Percentiles rank a stretch among this genome's conserved stretches.
Evolutionary conservation across 2,888 invertebrate species (phyloP).

Genomic region (Leucoma salicis): DNA sequence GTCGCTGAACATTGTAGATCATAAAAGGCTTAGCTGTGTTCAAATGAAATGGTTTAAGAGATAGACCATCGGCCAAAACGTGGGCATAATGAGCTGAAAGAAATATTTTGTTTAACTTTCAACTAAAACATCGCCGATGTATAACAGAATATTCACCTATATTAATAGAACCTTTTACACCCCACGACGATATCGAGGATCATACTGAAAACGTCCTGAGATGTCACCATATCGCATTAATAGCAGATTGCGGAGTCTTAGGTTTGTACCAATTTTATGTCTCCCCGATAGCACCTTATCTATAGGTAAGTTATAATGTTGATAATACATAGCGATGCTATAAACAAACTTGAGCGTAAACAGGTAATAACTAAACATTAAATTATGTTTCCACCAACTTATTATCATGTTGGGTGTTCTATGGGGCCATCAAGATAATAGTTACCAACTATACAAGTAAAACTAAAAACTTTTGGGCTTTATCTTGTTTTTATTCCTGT

Average conservation of each 20-base stretch:
- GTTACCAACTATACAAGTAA: neutral
- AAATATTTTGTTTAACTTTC: conserved; percentile 71
- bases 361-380: conserved; percentile 49
- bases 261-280: conserved; percentile 70
- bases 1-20: too few relatives aligned
- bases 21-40: too few relatives aligned
- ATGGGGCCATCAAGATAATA: conserved; percentile 45
- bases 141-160: conserved; percentile 26
- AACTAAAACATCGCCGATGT: conserved; percentile 21
- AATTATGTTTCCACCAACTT: conserved; percentile 46
- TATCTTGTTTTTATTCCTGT: neutral
- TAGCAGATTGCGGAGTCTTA: conserved; percentile 50
- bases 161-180: conserved; percentile 41
- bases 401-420: conserved; percentile 47
- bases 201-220: conserved; percentile 43
- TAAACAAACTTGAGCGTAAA: conserved; percentile 51
- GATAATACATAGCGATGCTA: conserved; percentile 57
- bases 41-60: too few relatives aligned
- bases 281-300: conserved; percentile 62
- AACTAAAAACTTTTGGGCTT: neutral
- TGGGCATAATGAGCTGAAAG: conserved; percentile 62
- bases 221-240: conserved; percentile 49
- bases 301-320: conserved; percentile 62
- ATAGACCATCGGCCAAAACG: conserved; percentile 55
- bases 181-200: conserved; percentile 32